Percentiles rank a stretch among this genome's conserved stretches.
These are phyloP conservation scores for Odontesthes bonariensis DNA, from an alignment of 2,113 vertebrate species.

Conservation along the genomic window DNA sequence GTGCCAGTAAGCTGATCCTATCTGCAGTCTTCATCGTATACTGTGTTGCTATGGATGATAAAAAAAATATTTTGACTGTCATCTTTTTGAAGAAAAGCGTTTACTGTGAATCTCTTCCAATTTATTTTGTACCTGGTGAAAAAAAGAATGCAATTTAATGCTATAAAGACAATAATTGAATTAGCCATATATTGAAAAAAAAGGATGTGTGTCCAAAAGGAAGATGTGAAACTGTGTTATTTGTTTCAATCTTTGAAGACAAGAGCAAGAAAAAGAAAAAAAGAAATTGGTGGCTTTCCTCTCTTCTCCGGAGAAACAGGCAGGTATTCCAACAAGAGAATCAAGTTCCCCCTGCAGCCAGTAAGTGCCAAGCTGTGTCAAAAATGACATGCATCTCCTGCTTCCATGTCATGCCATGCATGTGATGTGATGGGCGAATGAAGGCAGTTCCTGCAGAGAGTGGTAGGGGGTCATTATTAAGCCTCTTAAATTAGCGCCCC, in stretches of 20 bases:
- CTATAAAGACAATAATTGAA: too few relatives aligned
- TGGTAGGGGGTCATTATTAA: conserved; percentile 80
- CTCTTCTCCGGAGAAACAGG: conserved; percentile 39
- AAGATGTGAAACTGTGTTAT: conserved; percentile 18
- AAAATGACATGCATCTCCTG: conserved; percentile 80
- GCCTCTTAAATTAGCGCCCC: conserved; percentile 79
- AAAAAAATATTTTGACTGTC: too few relatives aligned
- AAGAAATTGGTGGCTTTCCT: conserved; percentile 31
- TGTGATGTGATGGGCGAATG: conserved; percentile 81
- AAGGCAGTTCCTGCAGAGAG: conserved; percentile 79
- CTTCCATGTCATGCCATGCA: conserved; percentile 78
- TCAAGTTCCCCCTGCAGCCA: conserved; percentile 75
- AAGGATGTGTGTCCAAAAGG: conserved; percentile 13
- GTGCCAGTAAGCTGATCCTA: too few relatives aligned
- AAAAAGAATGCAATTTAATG: too few relatives aligned
- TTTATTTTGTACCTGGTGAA: too few relatives aligned
- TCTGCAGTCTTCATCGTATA: too few relatives aligned
- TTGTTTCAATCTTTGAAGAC: conserved; percentile 28
- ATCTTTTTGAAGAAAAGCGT: too few relatives aligned
- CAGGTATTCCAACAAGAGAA: conserved; percentile 55
- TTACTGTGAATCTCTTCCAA: too few relatives aligned
- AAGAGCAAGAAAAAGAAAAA: conserved; percentile 17
- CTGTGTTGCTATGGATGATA: too few relatives aligned
- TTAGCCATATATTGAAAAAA: too few relatives aligned
- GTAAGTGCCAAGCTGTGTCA: conserved; percentile 78